Evolutionary conservation across 2,888 invertebrate species (phyloP).

Genomic region (Sarcophaga caerulescens): DNA sequence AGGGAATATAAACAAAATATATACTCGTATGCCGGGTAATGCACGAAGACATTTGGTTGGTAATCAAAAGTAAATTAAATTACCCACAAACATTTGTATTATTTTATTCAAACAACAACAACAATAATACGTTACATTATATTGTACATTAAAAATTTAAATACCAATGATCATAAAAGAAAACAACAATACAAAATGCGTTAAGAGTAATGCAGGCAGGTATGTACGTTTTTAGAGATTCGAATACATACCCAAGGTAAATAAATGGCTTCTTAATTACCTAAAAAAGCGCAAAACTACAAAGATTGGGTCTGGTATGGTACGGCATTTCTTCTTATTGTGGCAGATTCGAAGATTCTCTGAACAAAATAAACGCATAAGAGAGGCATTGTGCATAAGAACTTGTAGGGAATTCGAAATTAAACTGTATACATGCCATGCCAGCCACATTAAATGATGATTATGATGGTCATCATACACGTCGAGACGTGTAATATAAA

Average conservation of each 20-base stretch:
- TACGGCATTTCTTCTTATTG: background rate
- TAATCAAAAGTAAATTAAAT: constrained; percentile 12
- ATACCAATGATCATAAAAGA: constrained; percentile 10
- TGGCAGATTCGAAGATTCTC: constrained; percentile 16
- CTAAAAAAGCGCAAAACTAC: constrained; percentile 45
- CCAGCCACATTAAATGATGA: background rate
- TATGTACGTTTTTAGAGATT: too few species aligned
- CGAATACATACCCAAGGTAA: too few species aligned
- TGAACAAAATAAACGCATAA: constrained; percentile 56
- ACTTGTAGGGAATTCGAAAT: background rate
- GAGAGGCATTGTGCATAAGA: too few species aligned
- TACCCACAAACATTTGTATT: background rate
- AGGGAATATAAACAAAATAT: background rate
- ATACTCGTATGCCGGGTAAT: background rate
- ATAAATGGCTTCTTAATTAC: constrained; percentile 65
- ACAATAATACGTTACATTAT: too few species aligned
- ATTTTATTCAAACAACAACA: constrained; percentile 49
- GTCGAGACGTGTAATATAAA: background rate
- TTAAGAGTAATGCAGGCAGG: too few species aligned
- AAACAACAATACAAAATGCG: background rate
- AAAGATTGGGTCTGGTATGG: constrained; percentile 42
- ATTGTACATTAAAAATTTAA: constrained; percentile 38
- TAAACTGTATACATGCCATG: constrained; percentile 41
- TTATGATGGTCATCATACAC: background rate
- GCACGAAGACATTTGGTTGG: background rate